A percentile compares a stretch with the other conserved stretches of the same genome.
Conservation (phyloP, 1,140 invertebrate genomes). For the Calycopis cecrops region DNA sequence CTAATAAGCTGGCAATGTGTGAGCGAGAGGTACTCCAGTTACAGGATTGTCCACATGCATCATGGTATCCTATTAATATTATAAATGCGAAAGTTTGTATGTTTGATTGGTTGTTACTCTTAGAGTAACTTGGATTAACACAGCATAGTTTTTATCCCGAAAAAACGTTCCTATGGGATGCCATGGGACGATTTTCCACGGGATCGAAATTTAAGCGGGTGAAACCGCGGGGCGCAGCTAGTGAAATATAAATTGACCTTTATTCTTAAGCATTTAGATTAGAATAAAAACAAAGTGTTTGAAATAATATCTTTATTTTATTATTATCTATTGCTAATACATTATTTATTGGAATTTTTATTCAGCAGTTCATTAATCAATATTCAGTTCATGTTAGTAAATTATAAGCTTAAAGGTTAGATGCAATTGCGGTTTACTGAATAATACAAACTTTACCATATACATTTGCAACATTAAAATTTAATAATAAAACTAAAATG, state of each 20-base stretch:
- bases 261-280: background rate
- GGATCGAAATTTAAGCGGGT: too few species aligned
- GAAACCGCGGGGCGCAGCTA: too few species aligned
- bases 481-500: conserved; percentile 25
- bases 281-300: conserved; percentile 27
- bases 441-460: conserved; percentile 25
- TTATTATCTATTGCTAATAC: conserved; percentile 12
- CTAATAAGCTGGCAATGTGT: too few species aligned
- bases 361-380: conserved; percentile 49
- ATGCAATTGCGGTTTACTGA: conserved; percentile 31
- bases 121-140: too few species aligned
- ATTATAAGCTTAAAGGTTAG: conserved; percentile 22
- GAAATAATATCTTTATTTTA: conserved; percentile 17
- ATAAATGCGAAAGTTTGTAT: background rate
- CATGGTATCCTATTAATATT: too few species aligned
- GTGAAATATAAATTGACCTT: too few species aligned
- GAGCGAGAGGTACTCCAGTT: too few species aligned
- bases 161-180: too few species aligned
- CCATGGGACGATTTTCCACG: too few species aligned
- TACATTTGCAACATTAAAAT: conserved; percentile 7
- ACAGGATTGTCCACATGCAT: too few species aligned
- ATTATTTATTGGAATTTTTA: conserved; percentile 26
- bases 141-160: too few species aligned
- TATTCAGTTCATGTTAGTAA: conserved; percentile 21
- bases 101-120: too few species aligned